Evolutionary conservation across 2,888 invertebrate species (phyloP), one percentile per base, ranked within the genome.

Genomic region (Lamproptera curius): DNA sequence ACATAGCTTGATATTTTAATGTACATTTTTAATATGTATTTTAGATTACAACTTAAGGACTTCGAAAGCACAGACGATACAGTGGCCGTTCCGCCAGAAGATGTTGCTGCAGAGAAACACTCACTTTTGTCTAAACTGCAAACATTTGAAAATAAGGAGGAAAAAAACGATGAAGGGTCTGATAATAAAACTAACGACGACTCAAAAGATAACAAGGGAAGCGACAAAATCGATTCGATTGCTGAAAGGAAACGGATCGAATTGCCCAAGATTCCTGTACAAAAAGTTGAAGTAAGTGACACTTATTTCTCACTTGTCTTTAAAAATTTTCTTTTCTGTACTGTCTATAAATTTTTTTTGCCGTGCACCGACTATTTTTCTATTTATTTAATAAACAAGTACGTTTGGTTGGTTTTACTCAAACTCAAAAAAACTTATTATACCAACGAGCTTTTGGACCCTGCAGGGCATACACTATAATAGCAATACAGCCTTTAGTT

Each of bases 61-160:
- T 60, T 70, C 1, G 72, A 75, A 49, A 63, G 65, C 16, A 63
- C 70, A 38, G 70, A 77, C 38, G 73, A 72, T 28, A 57, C 59
- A 6, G 59, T 72, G 1, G 65, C 55, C 13, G 80, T 83, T 5
- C 73, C 73, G 1, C 84, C 78, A 0, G 81, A 74, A 61, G 78
- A 81, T 47, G 76, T 88, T 0, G 79, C 76, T 1, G 80, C 80
- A 1, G 85, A 89, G 57, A 89, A 84, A 55, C 68, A 83, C 51
- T 77, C 73, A 17, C 67, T 87, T 11, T 52, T 85, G 1, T 69
- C 77, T 0, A 86, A 85, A 61, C 65, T 87, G 14, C 78, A 84
- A 14, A 76, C 69, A 46, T 81, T 87, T 44, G 80, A 79, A 42
- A 78, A 76, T 49, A 78, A 72, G 50, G 76, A 78, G 16, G 72